These are phyloP conservation scores for Varecia variegata DNA, from an alignment of 2,797 vertebrate genomes.

Conservation along the genomic window DNA sequence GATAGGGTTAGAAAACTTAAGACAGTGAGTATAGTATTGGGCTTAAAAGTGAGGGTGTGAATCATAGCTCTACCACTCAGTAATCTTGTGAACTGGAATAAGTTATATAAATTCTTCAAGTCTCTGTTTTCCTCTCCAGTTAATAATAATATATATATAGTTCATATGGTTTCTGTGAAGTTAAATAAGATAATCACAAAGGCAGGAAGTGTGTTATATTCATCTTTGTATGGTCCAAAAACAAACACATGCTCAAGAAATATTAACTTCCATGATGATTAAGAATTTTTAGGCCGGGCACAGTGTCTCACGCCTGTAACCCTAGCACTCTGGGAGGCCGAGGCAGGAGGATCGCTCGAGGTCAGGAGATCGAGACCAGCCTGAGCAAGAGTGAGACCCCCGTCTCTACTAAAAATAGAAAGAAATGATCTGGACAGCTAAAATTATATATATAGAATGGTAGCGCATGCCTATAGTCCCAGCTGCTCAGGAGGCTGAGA, in stretches of 20 bases:
- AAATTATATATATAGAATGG: too few relatives aligned
- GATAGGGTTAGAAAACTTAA: not conserved
- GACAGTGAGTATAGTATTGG: not conserved
- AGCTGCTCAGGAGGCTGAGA: too few relatives aligned
- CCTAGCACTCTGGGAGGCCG: too few relatives aligned
- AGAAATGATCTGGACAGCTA: too few relatives aligned
- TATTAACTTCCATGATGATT: not conserved
- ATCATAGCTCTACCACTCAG: not conserved
- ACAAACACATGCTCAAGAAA: not conserved
- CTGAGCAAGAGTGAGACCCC: too few relatives aligned
- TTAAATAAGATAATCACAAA: constrained; percentile 20
- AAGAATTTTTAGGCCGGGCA: not conserved
- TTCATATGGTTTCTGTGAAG: not conserved
- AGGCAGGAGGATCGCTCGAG: too few relatives aligned
- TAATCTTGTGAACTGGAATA: not conserved
- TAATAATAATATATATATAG: not conserved
- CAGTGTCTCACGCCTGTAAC: too few relatives aligned
- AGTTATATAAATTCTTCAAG: not conserved
- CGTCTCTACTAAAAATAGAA: too few relatives aligned
- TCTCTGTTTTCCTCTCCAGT: not conserved
- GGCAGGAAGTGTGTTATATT: not conserved
- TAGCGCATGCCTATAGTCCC: too few relatives aligned
- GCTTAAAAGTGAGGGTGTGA: not conserved
- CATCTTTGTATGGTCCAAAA: not conserved
- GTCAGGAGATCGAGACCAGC: too few relatives aligned